phyloP scores from a whole-genome alignment of 2,113 vertebrate genomes.

The zebrafish (Danio rerio) region GRCz12tu NC_133181.1:50794001-50794500 shows the following conservation, averaged over 20 bases:
- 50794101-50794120: conserved; percentile 92
- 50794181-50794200: conserved; percentile 97
- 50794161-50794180: conserved; percentile 99
- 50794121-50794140: conserved; percentile 97
- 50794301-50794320: too few relatives aligned
- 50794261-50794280: not conserved
- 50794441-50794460: too few relatives aligned
- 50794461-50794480: too few relatives aligned
- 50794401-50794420: too few relatives aligned
- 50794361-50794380: too few relatives aligned
- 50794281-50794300: not conserved
- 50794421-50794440: too few relatives aligned
- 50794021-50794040: conserved; percentile 96
- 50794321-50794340: not conserved
- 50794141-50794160: conserved; percentile 96
- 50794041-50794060: conserved; percentile 97
- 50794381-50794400: too few relatives aligned
- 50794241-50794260: not conserved
- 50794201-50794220: conserved; percentile 94
- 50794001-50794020: conserved; percentile 96
- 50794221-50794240: conserved; percentile 79
- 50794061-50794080: conserved; percentile 95
- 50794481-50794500: too few relatives aligned
- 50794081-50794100: conserved; percentile 97
- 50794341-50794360: too few relatives aligned